Conservation (phyloP, 2,888 invertebrate genomes). For the Epinotia ramella region DNA sequence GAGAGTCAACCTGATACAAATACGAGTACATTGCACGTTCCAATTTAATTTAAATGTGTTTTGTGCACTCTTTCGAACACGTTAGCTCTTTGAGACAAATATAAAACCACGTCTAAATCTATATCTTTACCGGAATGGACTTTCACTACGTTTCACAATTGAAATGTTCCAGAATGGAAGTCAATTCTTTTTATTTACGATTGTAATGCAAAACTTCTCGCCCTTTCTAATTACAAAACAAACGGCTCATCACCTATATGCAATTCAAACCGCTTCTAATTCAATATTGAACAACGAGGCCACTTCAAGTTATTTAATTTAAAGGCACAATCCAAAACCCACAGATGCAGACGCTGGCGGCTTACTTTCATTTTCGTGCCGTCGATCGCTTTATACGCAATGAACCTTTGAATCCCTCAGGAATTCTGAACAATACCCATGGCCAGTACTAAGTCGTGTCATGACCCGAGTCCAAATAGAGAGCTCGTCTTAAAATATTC, state of each 20-base stretch:
- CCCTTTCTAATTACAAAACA: constrained; percentile 21
- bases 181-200: not conserved
- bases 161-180: not conserved
- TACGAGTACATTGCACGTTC: too few species aligned
- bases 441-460: constrained; percentile 52
- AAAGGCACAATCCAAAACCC: constrained; percentile 40
- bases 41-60: not conserved
- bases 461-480: constrained; percentile 60
- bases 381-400: constrained; percentile 60
- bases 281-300: constrained; percentile 19
- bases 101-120: not conserved
- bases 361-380: constrained; percentile 54
- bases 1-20: too few species aligned
- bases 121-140: not conserved
- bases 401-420: constrained; percentile 63
- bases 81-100: not conserved
- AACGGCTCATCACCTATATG: not conserved
- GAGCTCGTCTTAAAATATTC: constrained; percentile 72
- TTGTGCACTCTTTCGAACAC: not conserved
- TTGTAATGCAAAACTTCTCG: not conserved
- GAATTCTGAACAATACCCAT: constrained; percentile 58
- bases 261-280: constrained; percentile 15
- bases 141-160: not conserved
- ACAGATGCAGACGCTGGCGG: constrained; percentile 31
- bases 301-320: constrained; percentile 39